These are phyloP conservation scores for Paradoxurus hermaphroditus DNA, from an alignment of 2,113 vertebrate species.

Conservation along the genomic window DNA sequence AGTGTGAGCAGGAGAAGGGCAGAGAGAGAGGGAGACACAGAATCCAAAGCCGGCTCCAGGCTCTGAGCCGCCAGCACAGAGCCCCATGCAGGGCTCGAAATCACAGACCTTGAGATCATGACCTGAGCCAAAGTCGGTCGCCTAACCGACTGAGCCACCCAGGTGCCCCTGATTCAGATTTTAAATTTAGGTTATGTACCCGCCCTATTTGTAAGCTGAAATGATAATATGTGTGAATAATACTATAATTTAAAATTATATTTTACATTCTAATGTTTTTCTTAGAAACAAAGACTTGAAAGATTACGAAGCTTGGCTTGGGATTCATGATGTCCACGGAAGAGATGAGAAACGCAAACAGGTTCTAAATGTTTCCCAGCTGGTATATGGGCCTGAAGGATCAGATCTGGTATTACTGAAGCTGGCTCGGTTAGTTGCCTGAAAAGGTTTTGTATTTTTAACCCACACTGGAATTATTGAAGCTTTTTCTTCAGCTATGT, in stretches of 20 bases:
- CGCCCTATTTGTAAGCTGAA: neutral
- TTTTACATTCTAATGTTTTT: constrained; percentile 3
- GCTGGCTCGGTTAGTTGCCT: constrained; percentile 88
- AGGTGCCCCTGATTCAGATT: neutral
- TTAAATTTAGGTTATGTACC: neutral
- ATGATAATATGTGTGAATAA: constrained; percentile 9
- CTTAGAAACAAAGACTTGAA: constrained; percentile 92
- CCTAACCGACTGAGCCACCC: no score
- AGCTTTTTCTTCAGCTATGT: neutral
- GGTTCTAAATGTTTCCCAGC: constrained; percentile 91
- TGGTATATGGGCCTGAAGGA: constrained; percentile 94
- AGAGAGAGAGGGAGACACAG: no score
- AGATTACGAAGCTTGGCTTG: constrained; percentile 95
- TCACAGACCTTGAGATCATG: no score
- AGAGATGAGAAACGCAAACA: constrained; percentile 88
- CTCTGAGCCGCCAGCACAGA: no score
- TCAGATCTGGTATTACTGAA: constrained; percentile 94
- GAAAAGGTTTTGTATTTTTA: neutral
- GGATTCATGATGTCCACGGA: constrained; percentile 90
- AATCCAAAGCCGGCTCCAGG: no score
- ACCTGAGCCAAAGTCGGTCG: no score
- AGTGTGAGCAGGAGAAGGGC: no score
- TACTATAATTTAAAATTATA: constrained; percentile 29
- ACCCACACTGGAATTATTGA: neutral
- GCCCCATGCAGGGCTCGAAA: no score